phyloP scores from a whole-genome alignment of 2,888 invertebrate genomes.

The Brenthis ino region DNA sequence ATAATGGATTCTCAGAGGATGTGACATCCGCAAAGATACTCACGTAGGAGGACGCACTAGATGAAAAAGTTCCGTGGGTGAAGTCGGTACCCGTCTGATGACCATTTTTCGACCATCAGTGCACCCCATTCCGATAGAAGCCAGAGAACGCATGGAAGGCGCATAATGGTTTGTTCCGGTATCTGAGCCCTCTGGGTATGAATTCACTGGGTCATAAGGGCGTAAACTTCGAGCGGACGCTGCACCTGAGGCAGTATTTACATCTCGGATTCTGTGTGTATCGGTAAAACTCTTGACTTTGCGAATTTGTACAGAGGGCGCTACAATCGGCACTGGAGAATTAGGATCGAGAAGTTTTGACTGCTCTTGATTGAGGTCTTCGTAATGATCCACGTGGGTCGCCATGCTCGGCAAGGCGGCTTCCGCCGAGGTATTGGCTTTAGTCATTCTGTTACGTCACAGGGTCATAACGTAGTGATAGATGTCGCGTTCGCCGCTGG shows the following conservation, averaged over 20 bases:
- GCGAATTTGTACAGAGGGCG: constrained; percentile 78
- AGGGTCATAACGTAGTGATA: constrained; percentile 74
- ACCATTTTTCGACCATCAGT: constrained; percentile 94
- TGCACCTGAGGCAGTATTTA: constrained; percentile 71
- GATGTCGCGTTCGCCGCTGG: constrained; percentile 72
- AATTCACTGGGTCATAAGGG: constrained; percentile 76
- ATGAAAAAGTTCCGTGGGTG: constrained; percentile 92
- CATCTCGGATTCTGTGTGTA: constrained; percentile 75
- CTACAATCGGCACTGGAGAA: constrained; percentile 60
- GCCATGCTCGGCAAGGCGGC: constrained; percentile 72
- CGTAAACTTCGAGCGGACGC: constrained; percentile 74
- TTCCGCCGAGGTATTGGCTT: constrained; percentile 69
- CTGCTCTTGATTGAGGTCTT: constrained; percentile 65
- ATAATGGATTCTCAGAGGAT: constrained; percentile 72
- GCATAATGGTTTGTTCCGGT: constrained; percentile 85
- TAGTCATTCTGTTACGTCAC: constrained; percentile 78
- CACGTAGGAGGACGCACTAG: constrained; percentile 92
- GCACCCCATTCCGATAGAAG: constrained; percentile 93
- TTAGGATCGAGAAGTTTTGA: constrained; percentile 69
- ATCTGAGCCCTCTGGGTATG: constrained; percentile 83
- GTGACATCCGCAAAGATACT: constrained; percentile 77
- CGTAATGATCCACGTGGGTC: constrained; percentile 72
- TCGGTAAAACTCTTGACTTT: constrained; percentile 80
- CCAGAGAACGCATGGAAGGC: constrained; percentile 89
- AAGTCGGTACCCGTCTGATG: constrained; percentile 91